phyloP scores from a whole-genome alignment of 37 sponge, comb jelly and placozoan genomes.

The Spongia lamella region DNA sequence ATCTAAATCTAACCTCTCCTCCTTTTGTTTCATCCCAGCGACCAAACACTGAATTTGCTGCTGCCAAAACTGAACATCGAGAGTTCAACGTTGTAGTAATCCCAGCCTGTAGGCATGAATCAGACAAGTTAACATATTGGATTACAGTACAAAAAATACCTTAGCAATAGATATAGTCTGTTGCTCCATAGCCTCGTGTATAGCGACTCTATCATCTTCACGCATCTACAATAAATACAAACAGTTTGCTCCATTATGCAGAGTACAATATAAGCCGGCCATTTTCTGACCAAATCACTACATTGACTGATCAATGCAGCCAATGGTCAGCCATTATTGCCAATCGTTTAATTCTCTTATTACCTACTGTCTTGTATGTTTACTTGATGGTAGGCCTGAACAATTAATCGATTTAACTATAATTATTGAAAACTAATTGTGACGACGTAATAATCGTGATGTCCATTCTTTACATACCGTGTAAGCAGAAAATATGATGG shows the following conservation, averaged over 20 bases:
- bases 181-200: slow-evolving; percentile 99
- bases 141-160: slow-evolving; percentile 31
- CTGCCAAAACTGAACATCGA: slow-evolving; percentile 96
- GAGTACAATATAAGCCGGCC: not conserved
- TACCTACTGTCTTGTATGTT: too few relatives aligned
- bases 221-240: slow-evolving; percentile 72
- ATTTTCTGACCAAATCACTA: not conserved
- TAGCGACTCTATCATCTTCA: slow-evolving; percentile 97
- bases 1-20: slow-evolving; percentile 67
- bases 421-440: too few relatives aligned
- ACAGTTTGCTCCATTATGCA: not conserved
- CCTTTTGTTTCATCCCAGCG: slow-evolving; percentile 99
- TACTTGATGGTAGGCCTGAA: too few relatives aligned
- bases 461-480: too few relatives aligned
- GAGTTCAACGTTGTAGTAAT: slow-evolving; percentile 99
- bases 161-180: slow-evolving; percentile 99
- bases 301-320: too few relatives aligned
- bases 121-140: not conserved
- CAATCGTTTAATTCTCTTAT: too few relatives aligned
- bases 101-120: slow-evolving; percentile 92
- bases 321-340: too few relatives aligned
- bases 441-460: too few relatives aligned
- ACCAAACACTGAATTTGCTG: slow-evolving; percentile 99
- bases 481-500: too few relatives aligned
- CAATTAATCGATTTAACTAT: too few relatives aligned